Percentiles rank a stretch among this genome's conserved stretches.
Evolutionary conservation across 2,888 invertebrate species (phyloP).

Genomic region (Anorthoa munda): DNA sequence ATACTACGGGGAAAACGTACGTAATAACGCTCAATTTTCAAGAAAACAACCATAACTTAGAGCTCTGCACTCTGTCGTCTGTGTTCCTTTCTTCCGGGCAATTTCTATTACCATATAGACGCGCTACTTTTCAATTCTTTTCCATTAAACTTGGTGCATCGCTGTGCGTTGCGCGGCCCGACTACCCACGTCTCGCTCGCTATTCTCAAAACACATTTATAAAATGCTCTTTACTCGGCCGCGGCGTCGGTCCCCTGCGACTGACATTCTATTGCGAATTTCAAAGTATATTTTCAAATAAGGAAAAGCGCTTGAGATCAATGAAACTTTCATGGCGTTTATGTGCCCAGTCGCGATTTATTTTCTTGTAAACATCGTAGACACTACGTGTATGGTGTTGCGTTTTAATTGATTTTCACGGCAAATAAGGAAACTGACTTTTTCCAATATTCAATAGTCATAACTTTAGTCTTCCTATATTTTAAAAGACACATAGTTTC

Average conservation of each 20-base stretch:
- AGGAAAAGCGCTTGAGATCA: constrained; percentile 82
- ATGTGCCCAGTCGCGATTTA: constrained; percentile 72
- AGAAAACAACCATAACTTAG: constrained; percentile 90
- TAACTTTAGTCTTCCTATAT: neutral
- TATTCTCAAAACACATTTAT: constrained; percentile 89
- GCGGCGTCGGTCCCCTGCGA: constrained; percentile 84
- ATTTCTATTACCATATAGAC: constrained; percentile 91
- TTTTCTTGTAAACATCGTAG: constrained; percentile 59
- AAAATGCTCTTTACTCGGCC: constrained; percentile 89
- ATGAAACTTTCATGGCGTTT: constrained; percentile 81
- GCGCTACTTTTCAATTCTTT: constrained; percentile 91
- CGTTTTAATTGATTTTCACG: constrained; percentile 26
- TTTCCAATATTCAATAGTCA: neutral
- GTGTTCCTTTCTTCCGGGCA: constrained; percentile 90
- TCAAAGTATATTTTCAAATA: constrained; percentile 86
- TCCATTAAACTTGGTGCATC: constrained; percentile 91
- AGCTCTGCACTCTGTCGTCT: constrained; percentile 88
- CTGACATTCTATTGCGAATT: constrained; percentile 89
- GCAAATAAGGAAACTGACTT: neutral
- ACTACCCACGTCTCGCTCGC: constrained; percentile 78
- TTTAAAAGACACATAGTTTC: neutral
- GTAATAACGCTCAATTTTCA: constrained; percentile 89
- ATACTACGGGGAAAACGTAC: constrained; percentile 81
- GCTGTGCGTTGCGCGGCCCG: constrained; percentile 85
- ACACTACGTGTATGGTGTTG: constrained; percentile 30